Evolutionary conservation across 1,140 invertebrate species (phyloP).

Genomic region (Chymomyza costata): DNA sequence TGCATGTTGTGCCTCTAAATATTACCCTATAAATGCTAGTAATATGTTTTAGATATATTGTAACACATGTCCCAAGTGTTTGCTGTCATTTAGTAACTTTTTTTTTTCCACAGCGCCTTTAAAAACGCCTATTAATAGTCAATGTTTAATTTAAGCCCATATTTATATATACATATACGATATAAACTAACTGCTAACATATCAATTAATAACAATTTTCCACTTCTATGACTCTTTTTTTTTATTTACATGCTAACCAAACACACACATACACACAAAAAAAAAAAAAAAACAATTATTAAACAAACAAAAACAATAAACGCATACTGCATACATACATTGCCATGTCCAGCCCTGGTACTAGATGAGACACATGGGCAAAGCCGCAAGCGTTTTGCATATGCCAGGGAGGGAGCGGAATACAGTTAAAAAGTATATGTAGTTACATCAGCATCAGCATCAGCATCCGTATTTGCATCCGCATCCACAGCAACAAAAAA

Average conservation of each 20-base stretch:
- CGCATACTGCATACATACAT: slow-evolving; percentile 19
- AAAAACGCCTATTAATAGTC: slow-evolving; percentile 45
- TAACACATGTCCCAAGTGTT: slow-evolving; percentile 24
- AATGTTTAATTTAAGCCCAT: slow-evolving; percentile 21
- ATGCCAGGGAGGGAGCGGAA: background rate
- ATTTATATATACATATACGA: too few species aligned
- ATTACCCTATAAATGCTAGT: background rate
- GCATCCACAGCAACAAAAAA: background rate
- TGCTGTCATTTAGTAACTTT: slow-evolving; percentile 60
- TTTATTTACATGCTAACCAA: slow-evolving; percentile 66
- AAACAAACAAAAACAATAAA: slow-evolving; percentile 17
- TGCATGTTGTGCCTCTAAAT: slow-evolving; percentile 24
- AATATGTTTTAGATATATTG: slow-evolving; percentile 2
- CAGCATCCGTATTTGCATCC: background rate
- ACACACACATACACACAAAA: slow-evolving; percentile 17
- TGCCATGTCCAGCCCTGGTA: slow-evolving; percentile 10
- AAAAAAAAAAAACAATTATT: slow-evolving; percentile 12
- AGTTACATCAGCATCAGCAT: slow-evolving; percentile 16
- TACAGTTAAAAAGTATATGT: slow-evolving; percentile 7
- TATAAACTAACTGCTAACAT: slow-evolving; percentile 61
- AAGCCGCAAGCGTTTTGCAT: slow-evolving; percentile 15
- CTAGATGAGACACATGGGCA: slow-evolving; percentile 18
- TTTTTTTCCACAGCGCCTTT: slow-evolving; percentile 50
- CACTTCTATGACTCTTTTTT: slow-evolving; percentile 60
- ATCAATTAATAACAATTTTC: slow-evolving; percentile 67